Evolutionary conservation across 2,888 invertebrate species (phyloP).

Genomic region (Euplexia lucipara): DNA sequence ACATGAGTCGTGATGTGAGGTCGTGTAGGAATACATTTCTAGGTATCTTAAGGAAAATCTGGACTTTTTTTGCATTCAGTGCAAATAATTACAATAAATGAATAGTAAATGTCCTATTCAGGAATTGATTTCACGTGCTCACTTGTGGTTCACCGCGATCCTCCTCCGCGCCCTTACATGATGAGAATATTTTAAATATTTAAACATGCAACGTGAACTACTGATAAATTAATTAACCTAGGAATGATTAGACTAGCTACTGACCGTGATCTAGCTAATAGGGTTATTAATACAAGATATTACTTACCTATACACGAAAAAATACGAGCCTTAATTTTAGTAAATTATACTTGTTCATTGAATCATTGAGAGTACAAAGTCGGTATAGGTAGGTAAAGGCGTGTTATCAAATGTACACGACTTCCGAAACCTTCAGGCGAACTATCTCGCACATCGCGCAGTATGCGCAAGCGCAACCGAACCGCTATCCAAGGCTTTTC

Average conservation of each 20-base stretch:
- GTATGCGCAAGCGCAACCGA: conserved; percentile 58
- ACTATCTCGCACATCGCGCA: conserved; percentile 53
- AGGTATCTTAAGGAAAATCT: conserved; percentile 64
- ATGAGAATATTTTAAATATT: conserved; percentile 75
- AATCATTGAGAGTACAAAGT: not conserved
- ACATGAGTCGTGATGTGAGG: not conserved
- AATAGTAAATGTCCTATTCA: conserved; percentile 73
- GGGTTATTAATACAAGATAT: conserved; percentile 22
- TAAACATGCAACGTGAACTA: conserved; percentile 49
- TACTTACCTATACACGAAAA: conserved; percentile 1
- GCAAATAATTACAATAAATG: conserved; percentile 74
- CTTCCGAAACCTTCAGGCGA: conserved; percentile 54
- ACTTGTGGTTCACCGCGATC: conserved; percentile 71
- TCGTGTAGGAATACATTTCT: conserved; percentile 31
- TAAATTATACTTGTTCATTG: not conserved
- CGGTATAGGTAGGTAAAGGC: conserved; percentile 2
- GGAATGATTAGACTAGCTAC: conserved; percentile 34
- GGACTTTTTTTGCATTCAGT: conserved; percentile 58
- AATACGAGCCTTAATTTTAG: not conserved
- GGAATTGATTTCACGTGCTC: conserved; percentile 74
- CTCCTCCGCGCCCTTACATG: conserved; percentile 76
- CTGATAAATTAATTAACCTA: conserved; percentile 39
- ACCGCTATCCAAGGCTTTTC: conserved; percentile 64
- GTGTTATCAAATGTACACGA: conserved; percentile 28
- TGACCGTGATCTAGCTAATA: conserved; percentile 52